phyloP scores from a whole-genome alignment of 64 coral and sea anemone species.

The Stichodactyla helianthus region DNA sequence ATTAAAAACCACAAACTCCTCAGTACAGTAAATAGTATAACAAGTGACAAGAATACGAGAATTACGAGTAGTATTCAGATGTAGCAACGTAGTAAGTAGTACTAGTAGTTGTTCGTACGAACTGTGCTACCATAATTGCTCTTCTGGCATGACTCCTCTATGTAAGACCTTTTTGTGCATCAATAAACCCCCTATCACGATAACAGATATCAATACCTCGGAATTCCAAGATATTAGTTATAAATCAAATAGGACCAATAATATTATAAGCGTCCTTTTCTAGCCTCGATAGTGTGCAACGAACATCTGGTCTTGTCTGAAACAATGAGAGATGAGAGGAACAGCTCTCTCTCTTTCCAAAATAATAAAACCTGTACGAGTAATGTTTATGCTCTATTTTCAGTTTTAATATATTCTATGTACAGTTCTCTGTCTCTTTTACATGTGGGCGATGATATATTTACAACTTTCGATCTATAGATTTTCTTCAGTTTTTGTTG shows the following conservation, averaged over 20 bases:
- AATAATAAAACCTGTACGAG: background rate
- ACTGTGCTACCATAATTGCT: background rate
- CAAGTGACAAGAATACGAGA: background rate
- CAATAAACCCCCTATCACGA: background rate
- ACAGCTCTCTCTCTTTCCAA: background rate
- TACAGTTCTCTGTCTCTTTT: conserved; percentile 45
- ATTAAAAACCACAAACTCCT: conserved; percentile 9
- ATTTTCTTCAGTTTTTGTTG: conserved; percentile 39
- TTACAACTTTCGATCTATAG: conserved; percentile 42
- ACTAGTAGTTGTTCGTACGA: background rate
- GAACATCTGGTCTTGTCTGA: conserved; percentile 50
- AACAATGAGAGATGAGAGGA: conserved; percentile 34
- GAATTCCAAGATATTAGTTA: background rate
- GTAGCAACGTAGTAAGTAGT: background rate
- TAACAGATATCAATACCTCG: background rate
- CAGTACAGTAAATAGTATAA: background rate
- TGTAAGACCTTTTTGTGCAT: background rate
- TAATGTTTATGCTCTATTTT: conserved; percentile 48
- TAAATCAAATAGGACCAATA: background rate
- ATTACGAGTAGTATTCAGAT: background rate
- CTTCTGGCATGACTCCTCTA: background rate
- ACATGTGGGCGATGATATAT: conserved; percentile 33
- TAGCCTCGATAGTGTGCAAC: conserved; percentile 5
- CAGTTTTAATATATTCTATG: conserved; percentile 75
- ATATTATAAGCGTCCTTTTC: background rate